Conservation (phyloP, 2,888 invertebrate species). For the Dicycla oo region DNA sequence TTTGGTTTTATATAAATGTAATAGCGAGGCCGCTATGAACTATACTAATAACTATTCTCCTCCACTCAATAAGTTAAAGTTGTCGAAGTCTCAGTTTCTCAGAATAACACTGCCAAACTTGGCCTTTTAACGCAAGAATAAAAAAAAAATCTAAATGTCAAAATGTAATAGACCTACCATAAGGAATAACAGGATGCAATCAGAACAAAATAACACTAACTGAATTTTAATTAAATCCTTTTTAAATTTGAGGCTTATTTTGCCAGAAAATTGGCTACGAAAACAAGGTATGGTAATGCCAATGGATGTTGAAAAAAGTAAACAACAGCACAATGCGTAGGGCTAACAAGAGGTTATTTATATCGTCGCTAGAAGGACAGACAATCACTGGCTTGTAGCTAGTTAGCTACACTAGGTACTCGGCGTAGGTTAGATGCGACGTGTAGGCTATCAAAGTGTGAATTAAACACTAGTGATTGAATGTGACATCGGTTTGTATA, state of each 20-base stretch:
- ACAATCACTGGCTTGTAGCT: constrained; percentile 81
- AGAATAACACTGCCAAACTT: too few relatives aligned
- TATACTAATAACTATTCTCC: too few relatives aligned
- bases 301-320: constrained; percentile 75
- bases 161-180: too few relatives aligned
- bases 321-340: constrained; percentile 74
- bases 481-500: neutral
- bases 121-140: too few relatives aligned
- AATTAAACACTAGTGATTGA: constrained; percentile 5
- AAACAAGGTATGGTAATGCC: constrained; percentile 50
- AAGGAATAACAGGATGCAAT: neutral
- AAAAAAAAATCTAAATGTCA: too few relatives aligned
- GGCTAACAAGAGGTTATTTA: constrained; percentile 81
- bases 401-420: constrained; percentile 33
- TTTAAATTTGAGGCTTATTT: constrained; percentile 11
- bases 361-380: constrained; percentile 83
- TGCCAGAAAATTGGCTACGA: constrained; percentile 27
- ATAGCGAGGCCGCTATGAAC: too few relatives aligned
- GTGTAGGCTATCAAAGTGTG: constrained; percentile 24
- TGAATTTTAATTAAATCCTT: neutral
- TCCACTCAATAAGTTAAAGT: too few relatives aligned
- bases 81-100: too few relatives aligned
- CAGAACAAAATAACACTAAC: neutral
- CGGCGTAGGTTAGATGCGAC: constrained; percentile 27
- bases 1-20: too few relatives aligned